A percentile compares a stretch with the other conserved stretches of the same genome.
Conservation (phyloP, 1,140 invertebrate genomes). For the Antheraea pernyi region DNA sequence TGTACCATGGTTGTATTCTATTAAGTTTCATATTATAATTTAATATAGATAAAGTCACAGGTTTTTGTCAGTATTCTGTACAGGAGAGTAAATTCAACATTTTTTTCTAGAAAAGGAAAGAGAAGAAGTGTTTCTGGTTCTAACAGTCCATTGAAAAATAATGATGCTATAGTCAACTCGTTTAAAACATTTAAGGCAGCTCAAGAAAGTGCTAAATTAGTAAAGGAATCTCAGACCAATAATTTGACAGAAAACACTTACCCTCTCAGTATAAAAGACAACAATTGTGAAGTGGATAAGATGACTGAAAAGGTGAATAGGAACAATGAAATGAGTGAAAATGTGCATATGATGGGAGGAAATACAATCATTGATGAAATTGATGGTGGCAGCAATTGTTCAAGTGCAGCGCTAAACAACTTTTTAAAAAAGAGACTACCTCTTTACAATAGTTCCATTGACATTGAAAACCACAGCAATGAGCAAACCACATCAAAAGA, state of each 20-base stretch:
- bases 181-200: slow-evolving; percentile 13
- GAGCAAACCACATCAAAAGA: slow-evolving; percentile 29
- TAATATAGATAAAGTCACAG: too few species aligned
- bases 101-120: slow-evolving; percentile 51
- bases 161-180: slow-evolving; percentile 24
- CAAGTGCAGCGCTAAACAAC: slow-evolving; percentile 36
- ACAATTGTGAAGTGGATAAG: not conserved
- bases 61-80: too few species aligned
- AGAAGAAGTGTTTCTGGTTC: slow-evolving; percentile 52
- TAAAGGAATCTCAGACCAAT: not conserved
- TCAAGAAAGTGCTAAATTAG: not conserved
- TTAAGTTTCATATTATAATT: too few species aligned
- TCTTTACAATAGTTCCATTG: slow-evolving; percentile 10
- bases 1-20: too few species aligned
- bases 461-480: slow-evolving; percentile 17
- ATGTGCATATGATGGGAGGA: not conserved
- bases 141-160: slow-evolving; percentile 10
- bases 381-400: slow-evolving; percentile 14
- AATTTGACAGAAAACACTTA: too few species aligned
- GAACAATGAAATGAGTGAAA: not conserved
- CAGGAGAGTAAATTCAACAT: too few species aligned
- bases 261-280: not conserved
- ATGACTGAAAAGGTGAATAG: not conserved
- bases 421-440: slow-evolving; percentile 49
- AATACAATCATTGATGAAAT: slow-evolving; percentile 9